Base-by-base conservation (phyloP, 2,113 vertebrate species). In the Chamaetylas fuelleborni region DNA sequence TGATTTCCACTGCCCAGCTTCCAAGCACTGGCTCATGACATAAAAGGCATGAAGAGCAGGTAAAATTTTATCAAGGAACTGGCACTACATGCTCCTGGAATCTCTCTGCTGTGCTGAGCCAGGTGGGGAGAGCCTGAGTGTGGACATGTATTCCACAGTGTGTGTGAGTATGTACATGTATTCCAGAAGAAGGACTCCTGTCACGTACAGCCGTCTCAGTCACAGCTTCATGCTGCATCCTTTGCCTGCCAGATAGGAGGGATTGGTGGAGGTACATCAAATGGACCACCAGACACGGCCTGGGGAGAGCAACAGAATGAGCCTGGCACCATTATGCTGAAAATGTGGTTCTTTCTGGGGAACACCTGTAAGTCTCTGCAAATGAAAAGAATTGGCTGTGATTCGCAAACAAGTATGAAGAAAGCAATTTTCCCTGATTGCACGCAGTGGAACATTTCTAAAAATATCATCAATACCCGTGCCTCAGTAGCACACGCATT, bases 131-230 rank as follows among this genome's bases (percentile, higher is more conserved):
- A 3, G 8, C 2, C 2, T 53, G 12, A 31, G 4, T 29, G n/a
- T 17, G 13, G 3, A 12, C 31, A 16, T 6, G 42, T 9, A 7
- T 48, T 36, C 6, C 23, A 20, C 6, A 28, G 8, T 17, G 31
- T 9, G 26, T 33, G 8, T 6, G 23, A 14, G 3, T n/a, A 6
- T 23, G 4, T 9, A 5, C 36, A 3, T 11, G 6, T n/a, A 25
- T 60, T 34, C 10, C 65, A 65, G 31, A 47, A 12, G 26, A 51
- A 11, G 8, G 23, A 8, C 5, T 62, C n/a, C 43, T 62, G 33
- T 16, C 18, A 28, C 3, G 4, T 38, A 8, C 36, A n/a, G 1
- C 8, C 0, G 0, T 19, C 36, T 81, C 19, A 4, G 23, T 42
- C 29, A 28, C 26, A 72, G 18, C 17, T 65, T 47, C 11, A n/a